A percentile compares a stretch with the other conserved stretches of the same genome.
phyloP scores from a whole-genome alignment of 2,888 invertebrate genomes.

The Nomada flava region DNA sequence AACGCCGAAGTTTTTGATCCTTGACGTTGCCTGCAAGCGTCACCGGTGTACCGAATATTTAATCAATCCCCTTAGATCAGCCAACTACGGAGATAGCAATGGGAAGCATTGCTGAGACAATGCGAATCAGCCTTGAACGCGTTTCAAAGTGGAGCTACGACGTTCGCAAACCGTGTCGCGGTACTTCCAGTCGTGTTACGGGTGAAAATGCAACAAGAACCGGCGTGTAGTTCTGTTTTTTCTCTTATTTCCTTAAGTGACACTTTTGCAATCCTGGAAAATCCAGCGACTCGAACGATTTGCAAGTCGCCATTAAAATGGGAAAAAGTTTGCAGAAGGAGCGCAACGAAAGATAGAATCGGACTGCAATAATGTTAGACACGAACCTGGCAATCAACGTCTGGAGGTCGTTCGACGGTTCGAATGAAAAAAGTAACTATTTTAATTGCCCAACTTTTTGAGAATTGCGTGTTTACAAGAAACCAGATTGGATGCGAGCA shows the following conservation, averaged over 20 bases:
- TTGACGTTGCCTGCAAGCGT: neutral
- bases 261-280: neutral
- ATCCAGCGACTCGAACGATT: neutral
- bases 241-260: neutral
- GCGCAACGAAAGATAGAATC: constrained; percentile 2
- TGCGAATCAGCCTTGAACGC: constrained; percentile 27
- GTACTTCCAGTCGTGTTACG: neutral
- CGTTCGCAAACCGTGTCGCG: neutral
- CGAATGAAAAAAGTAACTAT: constrained; percentile 44
- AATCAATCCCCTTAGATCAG: neutral
- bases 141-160: constrained; percentile 10
- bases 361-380: constrained; percentile 19
- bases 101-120: constrained; percentile 19
- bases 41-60: neutral
- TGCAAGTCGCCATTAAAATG: neutral
- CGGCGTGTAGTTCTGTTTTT: neutral
- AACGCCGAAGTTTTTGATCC: constrained; percentile 23
- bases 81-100: constrained; percentile 7
- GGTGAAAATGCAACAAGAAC: neutral
- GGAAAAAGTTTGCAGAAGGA: neutral
- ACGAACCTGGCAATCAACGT: constrained; percentile 18
- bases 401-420: constrained; percentile 55
- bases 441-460: constrained; percentile 59
- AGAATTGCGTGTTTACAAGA: constrained; percentile 30
- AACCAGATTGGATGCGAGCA: constrained; percentile 8